Conservation (phyloP, 2,113 vertebrate genomes). For the Mesocricetus auratus region DNA sequence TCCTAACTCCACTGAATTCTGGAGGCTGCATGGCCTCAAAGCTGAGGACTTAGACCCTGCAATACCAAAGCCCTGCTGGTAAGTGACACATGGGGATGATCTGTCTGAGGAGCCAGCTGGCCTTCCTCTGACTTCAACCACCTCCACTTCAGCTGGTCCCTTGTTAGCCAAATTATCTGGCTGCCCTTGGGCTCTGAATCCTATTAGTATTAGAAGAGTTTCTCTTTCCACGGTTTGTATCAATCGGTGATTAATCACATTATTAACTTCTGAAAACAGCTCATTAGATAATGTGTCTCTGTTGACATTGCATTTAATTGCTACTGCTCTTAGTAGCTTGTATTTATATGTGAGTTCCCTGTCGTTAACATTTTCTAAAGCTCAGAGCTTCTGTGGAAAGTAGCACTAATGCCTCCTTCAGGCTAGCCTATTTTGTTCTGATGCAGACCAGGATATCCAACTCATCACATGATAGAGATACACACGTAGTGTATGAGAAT, state of each 20-base stretch:
- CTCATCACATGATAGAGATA: not conserved
- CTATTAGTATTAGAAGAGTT: conserved; percentile 15
- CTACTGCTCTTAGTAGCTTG: conserved; percentile 63
- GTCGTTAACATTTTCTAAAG: conserved; percentile 68
- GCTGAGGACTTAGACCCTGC: not conserved
- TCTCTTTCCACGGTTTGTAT: conserved; percentile 42
- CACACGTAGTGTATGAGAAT: not conserved
- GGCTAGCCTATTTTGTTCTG: not conserved
- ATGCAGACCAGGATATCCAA: not conserved
- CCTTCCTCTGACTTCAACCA: not conserved
- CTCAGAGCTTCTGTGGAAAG: conserved; percentile 50
- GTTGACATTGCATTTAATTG: conserved; percentile 79
- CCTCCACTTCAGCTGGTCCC: not conserved
- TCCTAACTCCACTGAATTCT: not conserved
- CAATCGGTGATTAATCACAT: conserved; percentile 74
- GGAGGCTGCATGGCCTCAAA: not conserved
- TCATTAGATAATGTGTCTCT: conserved; percentile 70
- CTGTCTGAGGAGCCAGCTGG: not conserved
- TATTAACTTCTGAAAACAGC: conserved; percentile 77
- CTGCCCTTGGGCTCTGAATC: not conserved
- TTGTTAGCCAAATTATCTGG: not conserved
- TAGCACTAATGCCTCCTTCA: conserved; percentile 18
- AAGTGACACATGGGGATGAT: not conserved
- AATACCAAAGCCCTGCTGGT: not conserved
- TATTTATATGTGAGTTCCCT: conserved; percentile 69